Percentiles rank a stretch among this genome's conserved stretches.
Evolutionary conservation across 2,888 invertebrate species (phyloP).

Genomic region (Galerucella pusilla): DNA sequence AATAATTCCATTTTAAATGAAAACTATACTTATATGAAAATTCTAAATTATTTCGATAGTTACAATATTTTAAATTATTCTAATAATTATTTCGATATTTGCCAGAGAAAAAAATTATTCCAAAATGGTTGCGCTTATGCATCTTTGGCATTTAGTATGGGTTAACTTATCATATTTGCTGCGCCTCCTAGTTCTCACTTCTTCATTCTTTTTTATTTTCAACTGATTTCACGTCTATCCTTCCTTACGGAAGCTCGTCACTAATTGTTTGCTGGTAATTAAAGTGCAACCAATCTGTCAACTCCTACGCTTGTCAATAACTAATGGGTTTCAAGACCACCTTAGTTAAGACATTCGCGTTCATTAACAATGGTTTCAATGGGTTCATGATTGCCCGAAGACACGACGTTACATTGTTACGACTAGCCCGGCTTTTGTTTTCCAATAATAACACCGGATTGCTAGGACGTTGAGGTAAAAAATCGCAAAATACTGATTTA

Average conservation of each 20-base stretch:
- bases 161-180: not conserved
- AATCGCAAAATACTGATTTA: constrained; percentile 28
- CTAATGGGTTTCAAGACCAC: constrained; percentile 55
- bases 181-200: not conserved
- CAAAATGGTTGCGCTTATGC: no score
- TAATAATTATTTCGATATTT: no score
- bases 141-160: no score
- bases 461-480: constrained; percentile 12
- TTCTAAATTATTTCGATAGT: no score
- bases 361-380: constrained; percentile 55
- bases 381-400: constrained; percentile 53
- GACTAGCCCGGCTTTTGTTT: constrained; percentile 51
- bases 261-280: constrained; percentile 57
- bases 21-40: no score
- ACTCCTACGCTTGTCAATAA: constrained; percentile 51
- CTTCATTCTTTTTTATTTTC: not conserved
- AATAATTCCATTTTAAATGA: no score
- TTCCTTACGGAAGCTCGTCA: not conserved
- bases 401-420: constrained; percentile 46
- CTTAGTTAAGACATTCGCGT: constrained; percentile 57
- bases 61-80: no score
- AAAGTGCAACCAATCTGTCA: constrained; percentile 54
- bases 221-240: not conserved
- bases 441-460: constrained; percentile 42
- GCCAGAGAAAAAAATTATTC: no score